These are phyloP conservation scores for Cossypha caffra DNA, from an alignment of 2,797 vertebrate genomes.

Conservation along the genomic window DNA sequence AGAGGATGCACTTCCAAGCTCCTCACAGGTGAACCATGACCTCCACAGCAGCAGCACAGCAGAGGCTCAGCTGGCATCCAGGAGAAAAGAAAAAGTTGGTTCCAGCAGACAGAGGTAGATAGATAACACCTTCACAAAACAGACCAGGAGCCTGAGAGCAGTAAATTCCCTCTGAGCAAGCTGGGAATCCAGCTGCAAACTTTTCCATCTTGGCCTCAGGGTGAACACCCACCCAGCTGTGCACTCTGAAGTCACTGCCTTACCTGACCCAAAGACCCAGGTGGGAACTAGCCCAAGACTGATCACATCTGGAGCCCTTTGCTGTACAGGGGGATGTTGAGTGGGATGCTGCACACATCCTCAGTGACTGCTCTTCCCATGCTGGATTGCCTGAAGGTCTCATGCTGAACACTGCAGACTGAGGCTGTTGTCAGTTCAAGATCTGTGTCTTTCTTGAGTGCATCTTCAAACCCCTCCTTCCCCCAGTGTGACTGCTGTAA, in stretches of 20 bases:
- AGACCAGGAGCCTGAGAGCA: neutral
- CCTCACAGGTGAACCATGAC: neutral
- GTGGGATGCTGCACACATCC: neutral
- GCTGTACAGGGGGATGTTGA: neutral
- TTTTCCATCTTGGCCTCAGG: neutral
- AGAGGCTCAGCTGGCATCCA: neutral
- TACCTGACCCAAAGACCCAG: neutral
- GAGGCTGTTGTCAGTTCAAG: neutral
- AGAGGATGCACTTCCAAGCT: neutral
- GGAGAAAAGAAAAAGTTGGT: neutral
- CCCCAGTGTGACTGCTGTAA: neutral
- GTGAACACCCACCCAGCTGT: neutral
- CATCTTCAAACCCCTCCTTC: neutral
- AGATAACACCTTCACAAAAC: neutral
- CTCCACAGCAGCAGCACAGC: neutral
- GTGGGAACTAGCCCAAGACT: neutral
- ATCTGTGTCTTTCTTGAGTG: neutral
- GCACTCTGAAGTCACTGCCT: neutral
- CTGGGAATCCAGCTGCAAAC: neutral
- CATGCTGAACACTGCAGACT: neutral
- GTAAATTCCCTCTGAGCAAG: neutral
- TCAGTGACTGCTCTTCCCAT: neutral
- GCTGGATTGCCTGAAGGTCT: neutral
- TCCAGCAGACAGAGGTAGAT: neutral
- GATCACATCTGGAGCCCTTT: neutral